Base-by-base conservation (phyloP, 2,113 vertebrate genomes). In the Piprites chloris region DNA sequence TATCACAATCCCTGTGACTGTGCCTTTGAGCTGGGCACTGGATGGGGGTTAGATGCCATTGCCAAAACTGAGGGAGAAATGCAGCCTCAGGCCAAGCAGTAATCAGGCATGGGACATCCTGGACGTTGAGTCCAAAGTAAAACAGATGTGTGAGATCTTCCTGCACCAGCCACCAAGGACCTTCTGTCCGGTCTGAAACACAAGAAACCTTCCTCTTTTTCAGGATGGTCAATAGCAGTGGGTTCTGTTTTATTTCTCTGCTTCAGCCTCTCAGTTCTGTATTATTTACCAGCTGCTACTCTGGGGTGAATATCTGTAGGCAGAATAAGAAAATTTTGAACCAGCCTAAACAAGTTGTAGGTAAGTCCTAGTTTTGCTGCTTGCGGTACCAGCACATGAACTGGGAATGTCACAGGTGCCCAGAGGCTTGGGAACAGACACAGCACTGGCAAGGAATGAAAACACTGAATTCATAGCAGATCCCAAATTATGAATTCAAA, bases 371-470 rank as follows among this genome's bases (percentile, higher is more conserved):
- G 4, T 37, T 65, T 44, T 47, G 53, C 75, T 5, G 4, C n/a
- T 39, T 13, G 42, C 35, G 14, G 33, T 12, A 10, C 26, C 2
- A 1, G 53, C 71, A 18, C 9, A 0, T 32, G 33, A 65, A 26
- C 12, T 56, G 68, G 56, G 63, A 44, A 3, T 3, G 5, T 11
- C 26, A 15, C 14, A 42, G 21, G 19, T 56, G 50, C 10, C 50
- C 0, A 0, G 28, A 6, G 42, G 35, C 19, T n/a, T 21, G n/a
- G 53, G 59, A 46, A 9, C 19, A 58, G 41, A 32, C 1, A 5
- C 14, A 53, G 50, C 49, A 5, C 67, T 10, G 49, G 53, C 65
- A 78, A 62, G 83, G n/a, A 49, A 17, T 50, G 7, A 56, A 49
- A 87, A 50, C 41, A 35, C 24, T 44, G 30, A 71, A 67, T 47